A percentile compares a stretch with the other conserved stretches of the same genome.
Evolutionary conservation across 2,797 vertebrate genomes (phyloP).

Genomic region (Benthosema pterotum): DNA sequence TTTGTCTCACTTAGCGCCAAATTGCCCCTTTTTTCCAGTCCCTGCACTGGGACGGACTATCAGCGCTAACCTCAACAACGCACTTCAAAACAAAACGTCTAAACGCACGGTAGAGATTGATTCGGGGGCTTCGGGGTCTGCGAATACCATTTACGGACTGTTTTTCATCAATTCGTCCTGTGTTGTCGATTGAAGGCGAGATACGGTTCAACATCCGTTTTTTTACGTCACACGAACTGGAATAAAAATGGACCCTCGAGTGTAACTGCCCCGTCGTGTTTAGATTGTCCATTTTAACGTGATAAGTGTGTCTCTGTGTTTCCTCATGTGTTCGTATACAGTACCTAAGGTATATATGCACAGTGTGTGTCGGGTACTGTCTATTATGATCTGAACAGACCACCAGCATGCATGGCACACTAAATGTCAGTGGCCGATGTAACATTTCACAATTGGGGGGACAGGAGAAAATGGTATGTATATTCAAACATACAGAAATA

Average conservation of each 20-base stretch:
- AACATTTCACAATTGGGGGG: too few relatives aligned
- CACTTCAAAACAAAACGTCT: constrained; percentile 6
- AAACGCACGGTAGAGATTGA: constrained; percentile 1
- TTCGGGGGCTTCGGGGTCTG: not conserved
- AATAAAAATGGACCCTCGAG: too few relatives aligned
- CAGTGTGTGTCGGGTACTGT: not conserved
- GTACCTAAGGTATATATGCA: not conserved
- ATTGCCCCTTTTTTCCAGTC: not conserved
- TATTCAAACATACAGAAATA: too few relatives aligned
- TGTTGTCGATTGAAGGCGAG: not conserved
- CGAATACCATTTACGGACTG: not conserved
- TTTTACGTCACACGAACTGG: not conserved
- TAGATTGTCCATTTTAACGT: constrained; percentile 4
- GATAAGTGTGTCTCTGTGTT: not conserved
- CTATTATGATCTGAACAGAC: not conserved
- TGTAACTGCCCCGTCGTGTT: not conserved
- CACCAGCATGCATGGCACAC: not conserved
- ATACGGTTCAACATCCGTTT: constrained; percentile 1
- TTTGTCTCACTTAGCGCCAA: constrained; percentile 20
- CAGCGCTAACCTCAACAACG: not conserved
- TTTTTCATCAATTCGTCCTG: not conserved
- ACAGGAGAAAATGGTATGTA: too few relatives aligned
- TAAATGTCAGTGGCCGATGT: too few relatives aligned
- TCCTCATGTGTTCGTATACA: not conserved
- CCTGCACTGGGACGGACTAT: not conserved